Evolutionary conservation across 2,888 invertebrate genomes (phyloP), one percentile per base, ranked within the genome.

Genomic region (Melieria omissa): DNA sequence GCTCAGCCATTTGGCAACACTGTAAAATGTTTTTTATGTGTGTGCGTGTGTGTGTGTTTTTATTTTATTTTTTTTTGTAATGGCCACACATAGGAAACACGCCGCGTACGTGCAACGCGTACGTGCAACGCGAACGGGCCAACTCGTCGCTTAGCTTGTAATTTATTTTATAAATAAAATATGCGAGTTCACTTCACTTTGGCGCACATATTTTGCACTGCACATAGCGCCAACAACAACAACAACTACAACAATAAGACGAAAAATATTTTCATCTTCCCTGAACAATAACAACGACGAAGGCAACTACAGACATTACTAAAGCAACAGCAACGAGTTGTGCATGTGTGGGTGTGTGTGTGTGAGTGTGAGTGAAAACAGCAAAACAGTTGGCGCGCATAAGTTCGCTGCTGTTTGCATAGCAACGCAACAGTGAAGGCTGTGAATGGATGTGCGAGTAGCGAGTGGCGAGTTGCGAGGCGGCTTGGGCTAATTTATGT

Each of bases 161-260:
- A 76, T 76, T 76, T 77, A 76, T 76, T 77, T 77, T 74, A 71
- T 71, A 74, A 74, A 76, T 76, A 75, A 77, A 72, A 77, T 74
- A 75, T 74, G 69, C 58, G 69, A 74, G 71, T 75, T 76, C 72
- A 72, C 73, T 75, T 71, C 64, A 70, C 68, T 75, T 63, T 69
- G 9, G n/a, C 14, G 14, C 4, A 54, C 45, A 8, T 12, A 45
- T 16, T 57, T 9, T 16, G 16, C 16, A 29, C 46, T 57, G 9
- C 57, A 9, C 57, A 12, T 16, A 46, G 7, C 44, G 55, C n/a
- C 65, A 65, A 65, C 55, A 46, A 29, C 29, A 29, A 29, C 16
- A 16, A 60, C 1, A n/a, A 52, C 54, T 49, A 10, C 41, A 6
- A n/a, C n/a, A 12, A 29, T 2, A 29, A 2, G 29, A 29, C 29